phyloP scores from a whole-genome alignment of 2,113 vertebrate genomes.

The Calcarius ornatus region DNA sequence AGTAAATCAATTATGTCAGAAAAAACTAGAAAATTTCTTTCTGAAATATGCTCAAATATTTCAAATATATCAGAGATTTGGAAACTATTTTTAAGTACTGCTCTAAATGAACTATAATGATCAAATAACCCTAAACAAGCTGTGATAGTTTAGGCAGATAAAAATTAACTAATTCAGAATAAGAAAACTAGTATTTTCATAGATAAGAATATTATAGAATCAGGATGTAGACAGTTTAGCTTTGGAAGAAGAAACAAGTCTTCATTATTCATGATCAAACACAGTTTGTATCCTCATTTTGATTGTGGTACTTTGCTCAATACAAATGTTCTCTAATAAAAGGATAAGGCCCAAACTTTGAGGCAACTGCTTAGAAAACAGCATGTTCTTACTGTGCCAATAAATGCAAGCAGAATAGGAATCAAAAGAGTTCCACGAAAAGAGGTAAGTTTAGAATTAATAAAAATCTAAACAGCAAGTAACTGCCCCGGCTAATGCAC shows the following conservation, averaged over 20 bases:
- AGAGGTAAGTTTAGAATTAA: not conserved
- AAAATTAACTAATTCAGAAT: not conserved
- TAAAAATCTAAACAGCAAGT: not conserved
- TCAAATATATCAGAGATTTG: not conserved
- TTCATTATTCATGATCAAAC: not conserved
- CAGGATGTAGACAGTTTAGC: not conserved
- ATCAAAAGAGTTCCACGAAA: not conserved
- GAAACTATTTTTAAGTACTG: not conserved
- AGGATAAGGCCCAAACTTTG: not conserved
- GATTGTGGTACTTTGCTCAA: not conserved
- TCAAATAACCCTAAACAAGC: not conserved
- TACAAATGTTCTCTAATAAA: not conserved
- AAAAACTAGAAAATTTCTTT: not conserved
- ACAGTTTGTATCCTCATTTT: not conserved
- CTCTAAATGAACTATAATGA: not conserved
- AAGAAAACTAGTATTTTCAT: not conserved
- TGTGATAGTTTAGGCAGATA: not conserved
- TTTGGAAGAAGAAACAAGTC: not conserved
- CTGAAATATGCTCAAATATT: not conserved
- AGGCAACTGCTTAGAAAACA: not conserved
- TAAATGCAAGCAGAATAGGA: not conserved
- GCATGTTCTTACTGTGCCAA: not conserved
- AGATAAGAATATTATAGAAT: not conserved
- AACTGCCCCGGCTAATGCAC: not conserved
- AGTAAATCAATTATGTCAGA: not conserved